Base-by-base conservation (phyloP, 2,113 vertebrate species). In the Oreochromis niloticus region DNA sequence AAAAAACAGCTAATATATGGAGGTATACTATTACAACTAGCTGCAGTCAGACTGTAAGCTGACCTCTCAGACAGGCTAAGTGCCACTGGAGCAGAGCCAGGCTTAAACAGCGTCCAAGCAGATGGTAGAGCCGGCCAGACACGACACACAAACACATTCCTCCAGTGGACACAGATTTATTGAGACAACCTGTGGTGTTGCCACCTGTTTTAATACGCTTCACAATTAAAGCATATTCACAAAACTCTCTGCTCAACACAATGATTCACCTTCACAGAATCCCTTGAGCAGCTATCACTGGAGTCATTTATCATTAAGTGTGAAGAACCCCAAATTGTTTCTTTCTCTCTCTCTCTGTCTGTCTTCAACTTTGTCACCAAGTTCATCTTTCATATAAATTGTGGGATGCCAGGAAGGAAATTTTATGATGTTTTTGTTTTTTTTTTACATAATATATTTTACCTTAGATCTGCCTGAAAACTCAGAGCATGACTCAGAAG, bases 171-270 rank as follows among this genome's bases (percentile, higher is more conserved):
- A 81, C 81, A 82, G 66, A 92, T 88, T 80, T 85, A 91, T 82
- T 22, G 80, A 90, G 92, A 91, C 90, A 88, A 92, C 96, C 95
- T 93, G 93, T 84, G 87, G 94, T 90, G 94, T 48, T 32, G 91
- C 95, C 95, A 96, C 96, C 95, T 96, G 95, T 92, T 93, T 93
- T 73, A 63, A 88, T 75, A 81, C 82, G 16, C 94, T 71, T 91
- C 93, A 89, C 94, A 93, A 95, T 95, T 95, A 96, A 93, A 94
- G 85, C 83, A 84, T 79, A 83, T 90, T 89, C 89, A 80, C 87
- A 68, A 84, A 89, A 88, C 56, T 90, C 88, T 66, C 87, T 39
- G 39, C 91, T 91, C 93, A 27, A 83, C 66, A 54, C 91, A 63
- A 73, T 91, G 90, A 94, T 89, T 94, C 90, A 90, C 88, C 94